These are phyloP conservation scores for Cyphomyrus plagiostoma DNA, from an alignment of 2,113 vertebrate genomes.

Conservation along the genomic window DNA sequence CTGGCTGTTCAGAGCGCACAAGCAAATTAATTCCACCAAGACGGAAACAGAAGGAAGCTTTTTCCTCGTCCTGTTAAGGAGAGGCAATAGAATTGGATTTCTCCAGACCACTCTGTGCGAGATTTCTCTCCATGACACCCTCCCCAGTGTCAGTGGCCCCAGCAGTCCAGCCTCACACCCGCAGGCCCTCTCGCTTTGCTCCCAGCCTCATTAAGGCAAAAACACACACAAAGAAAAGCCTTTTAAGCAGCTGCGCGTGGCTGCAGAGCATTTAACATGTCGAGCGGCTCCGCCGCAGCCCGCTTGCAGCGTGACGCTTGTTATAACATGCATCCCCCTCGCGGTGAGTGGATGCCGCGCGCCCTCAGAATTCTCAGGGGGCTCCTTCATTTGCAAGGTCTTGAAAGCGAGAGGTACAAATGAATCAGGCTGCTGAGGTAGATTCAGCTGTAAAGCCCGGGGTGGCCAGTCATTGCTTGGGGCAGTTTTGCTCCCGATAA, in stretches of 20 bases:
- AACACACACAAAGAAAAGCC: constrained; percentile 33
- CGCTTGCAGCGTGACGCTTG: background rate
- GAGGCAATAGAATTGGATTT: background rate
- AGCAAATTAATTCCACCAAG: constrained; percentile 6
- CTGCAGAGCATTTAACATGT: background rate
- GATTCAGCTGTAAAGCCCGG: background rate
- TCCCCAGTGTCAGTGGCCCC: constrained; percentile 32
- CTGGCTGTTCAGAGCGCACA: background rate
- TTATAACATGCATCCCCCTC: background rate
- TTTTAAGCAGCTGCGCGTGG: background rate
- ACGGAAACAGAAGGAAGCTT: background rate
- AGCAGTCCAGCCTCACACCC: background rate
- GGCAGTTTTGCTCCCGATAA: background rate
- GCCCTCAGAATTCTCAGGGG: constrained; percentile 38
- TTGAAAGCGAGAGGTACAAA: constrained; percentile 11
- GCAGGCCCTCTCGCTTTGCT: constrained; percentile 31
- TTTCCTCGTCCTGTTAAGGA: background rate
- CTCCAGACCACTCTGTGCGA: background rate
- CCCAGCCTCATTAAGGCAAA: constrained; percentile 59
- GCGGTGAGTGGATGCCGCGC: background rate
- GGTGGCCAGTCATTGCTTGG: background rate
- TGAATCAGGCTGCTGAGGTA: constrained; percentile 25
- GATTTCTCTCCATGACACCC: constrained; percentile 35
- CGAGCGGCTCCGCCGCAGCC: background rate
- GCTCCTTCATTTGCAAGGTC: constrained; percentile 40